Conservation (phyloP, 2,797 vertebrate species). For the Crocodylus rhombifer region DNA sequence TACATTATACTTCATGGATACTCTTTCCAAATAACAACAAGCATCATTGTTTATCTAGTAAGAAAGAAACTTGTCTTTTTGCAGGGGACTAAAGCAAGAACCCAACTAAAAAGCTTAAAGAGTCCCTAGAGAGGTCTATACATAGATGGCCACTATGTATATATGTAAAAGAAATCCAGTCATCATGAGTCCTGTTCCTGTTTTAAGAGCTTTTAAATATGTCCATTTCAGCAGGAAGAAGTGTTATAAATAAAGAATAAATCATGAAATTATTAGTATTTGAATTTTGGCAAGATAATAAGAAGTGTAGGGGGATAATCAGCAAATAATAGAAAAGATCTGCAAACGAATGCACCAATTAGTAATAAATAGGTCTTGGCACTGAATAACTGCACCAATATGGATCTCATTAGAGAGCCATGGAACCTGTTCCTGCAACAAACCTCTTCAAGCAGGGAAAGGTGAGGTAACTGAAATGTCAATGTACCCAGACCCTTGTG, state of each 20-base stretch:
- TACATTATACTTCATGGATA: conserved; percentile 33
- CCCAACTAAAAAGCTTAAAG: conserved; percentile 56
- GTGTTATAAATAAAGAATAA: conserved; percentile 80
- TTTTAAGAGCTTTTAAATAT: conserved; percentile 72
- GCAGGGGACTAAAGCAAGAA: conserved; percentile 48
- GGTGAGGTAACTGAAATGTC: conserved; percentile 79
- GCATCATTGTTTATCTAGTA: conserved; percentile 53
- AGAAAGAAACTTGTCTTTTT: conserved; percentile 49
- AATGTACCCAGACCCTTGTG: conserved; percentile 43
- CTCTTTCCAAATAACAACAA: conserved; percentile 56
- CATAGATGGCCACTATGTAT: conserved; percentile 63
- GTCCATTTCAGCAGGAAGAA: conserved; percentile 59
- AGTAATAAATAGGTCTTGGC: conserved; percentile 80
- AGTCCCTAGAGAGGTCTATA: conserved; percentile 63
- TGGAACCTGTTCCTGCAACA: conserved; percentile 77
- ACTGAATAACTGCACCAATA: conserved; percentile 66
- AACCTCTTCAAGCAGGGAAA: conserved; percentile 73
- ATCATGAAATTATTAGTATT: conserved; percentile 79
- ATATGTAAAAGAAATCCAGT: conserved; percentile 74
- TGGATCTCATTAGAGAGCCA: conserved; percentile 81
- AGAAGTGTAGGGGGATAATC: conserved; percentile 74
- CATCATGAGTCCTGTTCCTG: conserved; percentile 59
- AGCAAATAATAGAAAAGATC: conserved; percentile 79
- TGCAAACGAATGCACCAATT: conserved; percentile 75
- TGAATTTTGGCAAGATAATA: conserved; percentile 80